Conservation (phyloP, 2,797 vertebrate genomes). For the Lophius americanus region DNA sequence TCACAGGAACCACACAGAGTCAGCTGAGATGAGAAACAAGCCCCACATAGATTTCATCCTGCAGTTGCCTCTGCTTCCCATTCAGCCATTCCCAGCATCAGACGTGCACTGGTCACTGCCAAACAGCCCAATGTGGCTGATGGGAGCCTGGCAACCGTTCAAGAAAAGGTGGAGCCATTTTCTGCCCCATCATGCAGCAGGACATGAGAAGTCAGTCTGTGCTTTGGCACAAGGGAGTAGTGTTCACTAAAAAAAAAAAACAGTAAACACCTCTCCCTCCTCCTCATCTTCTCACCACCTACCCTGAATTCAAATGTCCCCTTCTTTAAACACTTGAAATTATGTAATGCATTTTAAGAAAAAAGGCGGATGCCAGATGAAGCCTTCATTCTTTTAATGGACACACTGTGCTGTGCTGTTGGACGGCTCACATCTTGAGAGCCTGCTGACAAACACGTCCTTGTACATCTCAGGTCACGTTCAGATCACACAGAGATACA, state of each 20-base stretch:
- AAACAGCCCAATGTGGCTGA: conserved; percentile 48
- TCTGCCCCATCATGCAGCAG: conserved; percentile 49
- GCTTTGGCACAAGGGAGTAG: conserved; percentile 66
- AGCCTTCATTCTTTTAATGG: no score
- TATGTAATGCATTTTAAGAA: conserved; percentile 52
- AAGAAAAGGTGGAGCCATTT: conserved; percentile 49
- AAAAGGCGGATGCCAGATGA: not conserved
- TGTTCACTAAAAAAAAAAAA: conserved; percentile 59
- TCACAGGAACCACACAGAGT: conserved; percentile 39
- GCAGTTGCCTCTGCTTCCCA: conserved; percentile 37
- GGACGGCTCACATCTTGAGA: not conserved
- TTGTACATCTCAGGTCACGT: conserved; percentile 29
- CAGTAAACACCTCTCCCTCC: conserved; percentile 39
- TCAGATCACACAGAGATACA: conserved; percentile 7
- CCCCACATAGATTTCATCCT: conserved; percentile 33
- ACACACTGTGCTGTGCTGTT: no score
- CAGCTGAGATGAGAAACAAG: conserved; percentile 37
- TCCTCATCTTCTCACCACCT: conserved; percentile 46
- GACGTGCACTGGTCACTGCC: conserved; percentile 25
- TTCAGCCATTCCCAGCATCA: conserved; percentile 34
- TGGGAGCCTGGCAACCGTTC: conserved; percentile 54
- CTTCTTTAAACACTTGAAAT: conserved; percentile 49
- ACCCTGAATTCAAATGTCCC: conserved; percentile 40
- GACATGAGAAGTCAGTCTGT: conserved; percentile 71
- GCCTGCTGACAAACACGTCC: conserved; percentile 27